phyloP scores from a whole-genome alignment of 2,797 vertebrate species.

The Schizopygopsis pylzovi region DNA sequence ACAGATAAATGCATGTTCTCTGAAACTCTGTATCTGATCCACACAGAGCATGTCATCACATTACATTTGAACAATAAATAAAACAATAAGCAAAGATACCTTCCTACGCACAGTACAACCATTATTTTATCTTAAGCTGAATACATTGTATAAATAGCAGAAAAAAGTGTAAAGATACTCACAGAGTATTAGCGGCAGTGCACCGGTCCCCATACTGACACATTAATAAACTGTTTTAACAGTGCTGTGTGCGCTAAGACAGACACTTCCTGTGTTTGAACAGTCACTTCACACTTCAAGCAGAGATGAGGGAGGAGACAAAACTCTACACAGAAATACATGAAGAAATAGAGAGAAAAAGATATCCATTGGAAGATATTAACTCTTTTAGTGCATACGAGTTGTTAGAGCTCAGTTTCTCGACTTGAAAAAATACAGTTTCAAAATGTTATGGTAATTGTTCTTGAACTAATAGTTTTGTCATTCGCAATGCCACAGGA shows the following conservation, averaged over 20 bases:
- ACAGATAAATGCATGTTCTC: background rate
- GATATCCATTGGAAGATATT: background rate
- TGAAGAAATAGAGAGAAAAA: background rate
- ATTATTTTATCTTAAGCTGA: background rate
- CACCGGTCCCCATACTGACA: background rate
- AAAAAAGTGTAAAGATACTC: background rate
- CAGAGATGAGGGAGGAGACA: background rate
- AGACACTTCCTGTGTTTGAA: slow-evolving; percentile 14
- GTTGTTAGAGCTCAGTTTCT: background rate
- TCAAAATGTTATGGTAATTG: background rate
- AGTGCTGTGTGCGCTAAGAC: background rate
- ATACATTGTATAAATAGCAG: background rate
- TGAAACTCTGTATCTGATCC: background rate
- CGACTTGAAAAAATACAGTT: background rate
- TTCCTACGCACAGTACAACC: background rate
- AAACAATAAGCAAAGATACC: too few relatives aligned
- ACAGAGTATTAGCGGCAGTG: background rate
- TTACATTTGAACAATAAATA: background rate
- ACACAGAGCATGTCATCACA: background rate
- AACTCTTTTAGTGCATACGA: background rate
- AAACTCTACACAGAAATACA: background rate
- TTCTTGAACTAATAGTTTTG: background rate
- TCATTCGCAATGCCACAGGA: background rate
- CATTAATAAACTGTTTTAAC: background rate
- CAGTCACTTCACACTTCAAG: background rate